Evolutionary conservation across 1,140 invertebrate species (phyloP).

Genomic region (Asobara japonica): DNA sequence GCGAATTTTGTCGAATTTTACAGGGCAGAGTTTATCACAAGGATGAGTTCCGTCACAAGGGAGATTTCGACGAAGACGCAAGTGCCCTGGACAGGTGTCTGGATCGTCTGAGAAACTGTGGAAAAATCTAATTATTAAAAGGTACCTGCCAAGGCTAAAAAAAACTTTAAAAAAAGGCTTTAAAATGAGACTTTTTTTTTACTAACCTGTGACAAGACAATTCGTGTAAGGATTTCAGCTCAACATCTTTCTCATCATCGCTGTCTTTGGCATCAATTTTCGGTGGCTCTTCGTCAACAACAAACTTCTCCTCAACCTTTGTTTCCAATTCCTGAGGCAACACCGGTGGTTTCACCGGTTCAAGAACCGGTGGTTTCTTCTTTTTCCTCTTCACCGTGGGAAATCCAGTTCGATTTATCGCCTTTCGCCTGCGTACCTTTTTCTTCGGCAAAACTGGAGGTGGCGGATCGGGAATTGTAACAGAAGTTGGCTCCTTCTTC

Average conservation of each 20-base stretch:
- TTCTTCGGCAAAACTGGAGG: conserved; percentile 65
- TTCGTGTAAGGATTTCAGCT: conserved; percentile 26
- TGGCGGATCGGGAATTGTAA: conserved; percentile 26
- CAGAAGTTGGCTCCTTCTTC: conserved; percentile 14
- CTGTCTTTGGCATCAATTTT: conserved; percentile 23
- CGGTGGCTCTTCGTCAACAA: conserved; percentile 35
- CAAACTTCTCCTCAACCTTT: conserved; percentile 37
- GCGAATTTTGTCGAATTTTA: conserved; percentile 59
- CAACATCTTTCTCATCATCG: conserved; percentile 33
- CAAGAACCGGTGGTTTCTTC: conserved; percentile 68
- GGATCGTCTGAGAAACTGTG: conserved; percentile 41
- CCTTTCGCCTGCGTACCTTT: conserved; percentile 77
- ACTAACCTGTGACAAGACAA: conserved; percentile 51
- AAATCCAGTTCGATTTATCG: conserved; percentile 87
- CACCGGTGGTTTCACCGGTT: conserved; percentile 41
- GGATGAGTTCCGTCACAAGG: conserved; percentile 49
- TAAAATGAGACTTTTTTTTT: conserved; percentile 19
- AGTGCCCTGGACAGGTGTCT: conserved; percentile 41
- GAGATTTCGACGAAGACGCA: conserved; percentile 56
- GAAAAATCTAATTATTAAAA: too few species aligned
- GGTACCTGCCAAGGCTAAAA: too few species aligned
- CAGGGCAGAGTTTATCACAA: conserved; percentile 52
- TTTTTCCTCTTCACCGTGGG: conserved; percentile 87
- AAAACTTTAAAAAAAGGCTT: conserved; percentile 55
- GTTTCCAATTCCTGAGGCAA: conserved; percentile 22